Base-by-base conservation (phyloP, 2,113 vertebrate genomes). In the Spheniscus mendiculus region DNA sequence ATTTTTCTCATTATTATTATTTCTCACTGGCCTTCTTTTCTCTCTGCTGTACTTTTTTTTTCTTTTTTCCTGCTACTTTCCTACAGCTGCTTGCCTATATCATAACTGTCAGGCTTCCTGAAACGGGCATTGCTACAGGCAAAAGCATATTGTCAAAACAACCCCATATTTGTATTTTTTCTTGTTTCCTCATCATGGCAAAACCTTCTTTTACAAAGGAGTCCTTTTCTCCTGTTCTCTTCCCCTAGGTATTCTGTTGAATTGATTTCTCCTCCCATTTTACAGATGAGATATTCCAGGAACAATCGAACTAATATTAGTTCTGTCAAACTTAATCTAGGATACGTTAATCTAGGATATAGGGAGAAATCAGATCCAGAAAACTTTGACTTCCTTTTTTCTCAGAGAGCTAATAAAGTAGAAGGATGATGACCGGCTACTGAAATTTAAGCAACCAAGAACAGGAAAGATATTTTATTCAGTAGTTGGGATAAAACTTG, bases 1-100 rank as follows among this genome's bases (percentile, higher is more conserved):
- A 98, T 97, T 98, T 97, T 96, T 58, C 95, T 97, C 89, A 84
- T 98, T 94, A 93, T 97, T 97, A 88, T 73, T 95, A 67, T 93
- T 97, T 97, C 90, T 97, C 25, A 7, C 94, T 83, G 93, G 83
- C 72, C 47, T 40, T 38, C 73, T 95, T 93, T 93, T 95, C 72
- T 94, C 61, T 80, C 70, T 85, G 70, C 56, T 91, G 52, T 74
- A 34, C 42, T 6, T 16, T 38, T 71, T 58, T 87, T 47, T 49
- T 66, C 45, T n/a, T 61, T 49, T 36, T 10, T 5, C 29, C 58
- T 19, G 34, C 62, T 71, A 13, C 83, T 95, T 69, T 74, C 53
- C 59, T 93, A 0, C 42, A n/a, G 79, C 73, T 25, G 0, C 18
- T 67, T 67, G 77, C 56, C 72, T 65, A 3, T n/a, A 15, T 66